phyloP scores from a whole-genome alignment of 37 sponge, comb jelly and placozoan species.

The Theonella swinhoei region DNA sequence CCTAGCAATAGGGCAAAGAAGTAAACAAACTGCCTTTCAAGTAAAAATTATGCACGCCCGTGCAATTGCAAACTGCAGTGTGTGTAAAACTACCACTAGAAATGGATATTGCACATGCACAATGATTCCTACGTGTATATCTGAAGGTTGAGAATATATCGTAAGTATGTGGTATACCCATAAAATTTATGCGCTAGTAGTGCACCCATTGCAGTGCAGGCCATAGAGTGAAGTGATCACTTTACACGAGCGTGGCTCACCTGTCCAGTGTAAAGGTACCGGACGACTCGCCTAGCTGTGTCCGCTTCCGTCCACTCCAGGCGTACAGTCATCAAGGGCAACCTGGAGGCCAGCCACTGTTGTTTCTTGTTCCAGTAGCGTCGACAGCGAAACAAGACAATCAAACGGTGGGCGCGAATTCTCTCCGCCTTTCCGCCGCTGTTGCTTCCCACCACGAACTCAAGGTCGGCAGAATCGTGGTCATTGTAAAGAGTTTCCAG shows the following conservation, averaged over 20 bases:
- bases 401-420: conserved; percentile 41
- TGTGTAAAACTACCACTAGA: no score
- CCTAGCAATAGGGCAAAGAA: not conserved
- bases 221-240: not conserved
- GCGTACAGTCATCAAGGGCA: not conserved
- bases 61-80: no score
- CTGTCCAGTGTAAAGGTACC: conserved; percentile 82
- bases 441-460: conserved; percentile 37
- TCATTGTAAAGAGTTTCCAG: conserved; percentile 31
- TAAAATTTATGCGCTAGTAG: no score
- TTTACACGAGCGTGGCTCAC: conserved; percentile 22
- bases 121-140: no score
- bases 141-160: no score
- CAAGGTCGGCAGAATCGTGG: conserved; percentile 31
- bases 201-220: not conserved
- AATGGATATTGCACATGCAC: not conserved
- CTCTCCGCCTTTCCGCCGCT: conserved; percentile 6
- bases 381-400: conserved; percentile 62
- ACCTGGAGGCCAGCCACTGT: not conserved
- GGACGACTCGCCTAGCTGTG: conserved; percentile 36
- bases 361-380: conserved; percentile 36
- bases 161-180: no score
- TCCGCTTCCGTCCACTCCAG: conserved; percentile 8
- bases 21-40: no score
- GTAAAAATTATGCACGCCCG: no score